phyloP scores from a whole-genome alignment of 2,888 invertebrate species.

The Tenthredo livida region DNA sequence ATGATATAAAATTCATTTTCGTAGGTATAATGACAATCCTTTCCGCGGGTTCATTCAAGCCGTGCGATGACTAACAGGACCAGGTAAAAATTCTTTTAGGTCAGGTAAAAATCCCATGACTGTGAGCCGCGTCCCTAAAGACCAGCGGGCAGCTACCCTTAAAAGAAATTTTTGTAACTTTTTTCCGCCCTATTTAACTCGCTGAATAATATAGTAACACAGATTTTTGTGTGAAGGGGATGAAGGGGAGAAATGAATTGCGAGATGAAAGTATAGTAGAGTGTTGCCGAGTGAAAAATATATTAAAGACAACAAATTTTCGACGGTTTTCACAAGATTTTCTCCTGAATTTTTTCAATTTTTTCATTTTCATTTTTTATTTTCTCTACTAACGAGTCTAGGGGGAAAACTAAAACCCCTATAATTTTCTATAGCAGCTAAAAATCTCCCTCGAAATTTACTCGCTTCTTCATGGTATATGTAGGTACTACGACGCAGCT shows the following conservation, averaged over 20 bases:
- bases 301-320: neutral
- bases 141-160: neutral
- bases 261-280: neutral
- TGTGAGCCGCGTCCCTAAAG: neutral
- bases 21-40: neutral
- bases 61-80: neutral
- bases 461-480: neutral
- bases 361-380: neutral
- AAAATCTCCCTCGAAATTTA: neutral
- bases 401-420: neutral
- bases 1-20: neutral
- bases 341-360: neutral
- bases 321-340: neutral
- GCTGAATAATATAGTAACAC: neutral
- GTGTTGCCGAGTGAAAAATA: neutral
- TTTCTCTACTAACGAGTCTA: neutral
- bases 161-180: neutral
- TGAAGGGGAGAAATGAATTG: neutral
- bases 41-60: neutral
- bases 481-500: neutral
- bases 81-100: conserved; percentile 10
- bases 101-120: neutral
- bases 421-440: neutral
- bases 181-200: neutral
- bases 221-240: neutral